phyloP scores from a whole-genome alignment of 2,797 vertebrate species.

The Cynopterus sphinx region DNA sequence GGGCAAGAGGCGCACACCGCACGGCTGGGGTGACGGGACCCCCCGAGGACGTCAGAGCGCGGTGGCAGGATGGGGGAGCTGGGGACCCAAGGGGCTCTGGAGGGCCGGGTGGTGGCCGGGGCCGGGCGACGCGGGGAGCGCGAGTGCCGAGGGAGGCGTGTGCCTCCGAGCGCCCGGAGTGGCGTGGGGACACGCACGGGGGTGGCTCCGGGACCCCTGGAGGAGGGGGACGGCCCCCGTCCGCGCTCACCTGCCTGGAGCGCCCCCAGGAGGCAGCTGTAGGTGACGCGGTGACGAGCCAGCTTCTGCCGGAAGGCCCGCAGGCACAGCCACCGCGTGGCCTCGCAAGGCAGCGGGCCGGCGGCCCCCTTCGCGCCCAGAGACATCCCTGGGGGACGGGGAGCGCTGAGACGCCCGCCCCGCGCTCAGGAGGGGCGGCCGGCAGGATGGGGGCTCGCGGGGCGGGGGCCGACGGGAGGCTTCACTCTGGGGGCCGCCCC shows the following conservation, averaged over 20 bases:
- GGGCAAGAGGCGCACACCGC: too few relatives aligned
- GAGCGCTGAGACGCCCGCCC: background rate
- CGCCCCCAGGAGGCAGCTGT: constrained; percentile 86
- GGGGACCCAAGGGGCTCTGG: too few relatives aligned
- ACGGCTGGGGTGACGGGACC: background rate
- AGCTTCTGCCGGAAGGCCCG: constrained; percentile 90
- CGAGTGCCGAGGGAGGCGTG: background rate
- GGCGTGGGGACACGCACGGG: accelerated
- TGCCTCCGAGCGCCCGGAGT: too few relatives aligned
- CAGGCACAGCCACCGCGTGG: constrained; percentile 90
- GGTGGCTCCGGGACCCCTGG: background rate
- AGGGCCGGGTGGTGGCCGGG: background rate
- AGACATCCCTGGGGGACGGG: constrained; percentile 56
- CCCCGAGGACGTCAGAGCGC: background rate
- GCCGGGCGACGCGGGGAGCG: background rate
- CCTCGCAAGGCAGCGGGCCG: constrained; percentile 86
- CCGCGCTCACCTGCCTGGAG: constrained; percentile 90
- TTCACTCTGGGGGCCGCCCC: accelerated
- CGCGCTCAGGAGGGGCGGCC: accelerated
- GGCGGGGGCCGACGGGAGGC: accelerated
- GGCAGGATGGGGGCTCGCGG: accelerated
- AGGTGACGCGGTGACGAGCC: constrained; percentile 84
- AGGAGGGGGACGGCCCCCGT: background rate
- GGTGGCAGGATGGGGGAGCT: background rate
- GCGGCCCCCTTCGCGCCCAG: constrained; percentile 80